Conservation (phyloP, 1,140 invertebrate genomes). For the Colletes latitarsis region DNA sequence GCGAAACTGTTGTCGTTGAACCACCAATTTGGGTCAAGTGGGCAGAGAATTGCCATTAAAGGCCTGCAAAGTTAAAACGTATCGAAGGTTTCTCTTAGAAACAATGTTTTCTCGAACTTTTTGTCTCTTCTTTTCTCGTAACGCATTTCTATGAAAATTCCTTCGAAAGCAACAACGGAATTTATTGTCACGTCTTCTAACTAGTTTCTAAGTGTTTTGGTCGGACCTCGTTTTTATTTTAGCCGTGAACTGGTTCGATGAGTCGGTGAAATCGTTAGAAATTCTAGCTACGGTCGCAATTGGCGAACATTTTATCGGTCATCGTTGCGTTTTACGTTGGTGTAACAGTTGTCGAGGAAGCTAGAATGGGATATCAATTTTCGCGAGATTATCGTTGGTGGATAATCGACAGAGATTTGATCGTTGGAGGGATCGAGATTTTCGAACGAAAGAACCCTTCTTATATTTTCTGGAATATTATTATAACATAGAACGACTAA, state of each 20-base stretch:
- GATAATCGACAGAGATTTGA: no score
- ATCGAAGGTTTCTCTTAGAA: not conserved
- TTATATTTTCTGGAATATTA: no score
- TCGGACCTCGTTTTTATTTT: not conserved
- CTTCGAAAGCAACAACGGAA: not conserved
- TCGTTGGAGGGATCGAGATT: no score
- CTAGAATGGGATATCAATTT: not conserved
- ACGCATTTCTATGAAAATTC: not conserved
- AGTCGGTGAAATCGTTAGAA: not conserved
- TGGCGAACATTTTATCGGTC: not conserved
- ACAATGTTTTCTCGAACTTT: not conserved
- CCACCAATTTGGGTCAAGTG: conserved; percentile 4
- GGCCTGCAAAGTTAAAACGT: not conserved
- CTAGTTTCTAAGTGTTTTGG: not conserved
- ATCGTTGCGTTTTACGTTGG: not conserved
- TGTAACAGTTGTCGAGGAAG: not conserved
- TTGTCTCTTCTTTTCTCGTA: not conserved
- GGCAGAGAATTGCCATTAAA: conserved; percentile 16
- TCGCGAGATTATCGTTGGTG: not conserved
- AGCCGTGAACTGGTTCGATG: not conserved
- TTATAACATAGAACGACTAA: no score
- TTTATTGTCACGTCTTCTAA: not conserved
- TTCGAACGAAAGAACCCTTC: no score
- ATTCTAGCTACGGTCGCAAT: not conserved
- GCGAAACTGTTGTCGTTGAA: not conserved